Conservation (phyloP, 1,140 invertebrate species). For the Chironomus tepperi region DNA sequence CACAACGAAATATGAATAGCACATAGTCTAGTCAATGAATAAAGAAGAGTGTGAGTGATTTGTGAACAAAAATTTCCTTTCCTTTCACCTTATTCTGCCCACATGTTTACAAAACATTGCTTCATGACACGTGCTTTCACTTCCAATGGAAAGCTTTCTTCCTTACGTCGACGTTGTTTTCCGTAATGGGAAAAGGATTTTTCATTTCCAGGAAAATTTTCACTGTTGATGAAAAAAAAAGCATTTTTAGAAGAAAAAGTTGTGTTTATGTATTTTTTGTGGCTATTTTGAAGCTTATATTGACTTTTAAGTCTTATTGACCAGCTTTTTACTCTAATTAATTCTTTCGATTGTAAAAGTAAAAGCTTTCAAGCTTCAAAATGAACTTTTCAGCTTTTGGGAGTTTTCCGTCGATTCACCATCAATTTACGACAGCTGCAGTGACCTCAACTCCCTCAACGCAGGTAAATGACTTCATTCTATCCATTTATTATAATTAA, state of each 20-base stretch:
- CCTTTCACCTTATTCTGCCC: not conserved
- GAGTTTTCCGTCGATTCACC: slow-evolving; percentile 49
- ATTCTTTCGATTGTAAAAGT: slow-evolving; percentile 15
- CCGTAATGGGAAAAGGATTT: not conserved
- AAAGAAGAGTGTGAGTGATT: too few relatives aligned
- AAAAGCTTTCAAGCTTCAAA: slow-evolving; percentile 25
- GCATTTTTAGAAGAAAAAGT: not conserved
- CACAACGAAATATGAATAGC: too few relatives aligned
- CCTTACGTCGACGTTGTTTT: too few relatives aligned
- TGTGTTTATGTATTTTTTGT: not conserved
- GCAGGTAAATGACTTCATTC: not conserved
- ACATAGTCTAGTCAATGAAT: too few relatives aligned
- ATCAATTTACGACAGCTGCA: slow-evolving; percentile 53
- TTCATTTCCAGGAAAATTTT: not conserved
- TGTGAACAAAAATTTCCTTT: too few relatives aligned
- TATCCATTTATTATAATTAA: too few relatives aligned
- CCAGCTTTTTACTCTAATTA: not conserved
- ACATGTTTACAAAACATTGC: not conserved
- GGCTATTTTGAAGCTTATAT: not conserved
- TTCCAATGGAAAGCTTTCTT: too few relatives aligned
- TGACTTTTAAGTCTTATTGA: not conserved
- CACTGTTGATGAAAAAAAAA: not conserved
- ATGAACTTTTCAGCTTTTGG: slow-evolving; percentile 19
- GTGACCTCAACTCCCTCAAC: slow-evolving; percentile 29
- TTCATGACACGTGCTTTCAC: not conserved